Conservation (phyloP, 2,888 invertebrate species). For the Andrena fulva region DNA sequence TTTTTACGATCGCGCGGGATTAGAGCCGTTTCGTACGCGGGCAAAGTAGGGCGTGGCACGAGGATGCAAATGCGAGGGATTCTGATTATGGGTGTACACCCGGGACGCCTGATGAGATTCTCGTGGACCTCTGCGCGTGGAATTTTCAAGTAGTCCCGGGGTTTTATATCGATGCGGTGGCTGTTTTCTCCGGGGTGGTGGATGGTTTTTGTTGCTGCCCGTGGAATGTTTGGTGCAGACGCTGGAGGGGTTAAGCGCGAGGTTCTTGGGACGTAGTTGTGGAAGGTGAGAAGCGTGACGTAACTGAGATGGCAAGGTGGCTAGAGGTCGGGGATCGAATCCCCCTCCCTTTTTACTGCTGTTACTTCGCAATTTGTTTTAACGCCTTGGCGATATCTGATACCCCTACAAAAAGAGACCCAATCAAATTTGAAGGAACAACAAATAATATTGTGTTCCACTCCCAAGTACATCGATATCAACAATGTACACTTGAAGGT, state of each 20-base stretch:
- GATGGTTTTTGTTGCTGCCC: not conserved
- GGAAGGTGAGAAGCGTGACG: slow-evolving; percentile 5
- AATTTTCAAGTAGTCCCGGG: slow-evolving; percentile 14
- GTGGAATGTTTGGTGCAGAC: not conserved
- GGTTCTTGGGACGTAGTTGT: not conserved
- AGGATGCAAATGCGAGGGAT: slow-evolving; percentile 31
- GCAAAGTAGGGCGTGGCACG: slow-evolving; percentile 56
- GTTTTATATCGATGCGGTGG: not conserved
- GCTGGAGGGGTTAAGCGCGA: not conserved
- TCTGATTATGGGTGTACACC: not conserved
- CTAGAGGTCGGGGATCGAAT: not conserved
- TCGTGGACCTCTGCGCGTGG: slow-evolving; percentile 30
- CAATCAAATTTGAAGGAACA: not conserved
- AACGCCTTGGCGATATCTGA: not conserved
- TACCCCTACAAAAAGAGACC: not conserved
- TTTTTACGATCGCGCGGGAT: slow-evolving; percentile 29
- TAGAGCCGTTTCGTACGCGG: slow-evolving; percentile 19
- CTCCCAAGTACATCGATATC: too few relatives aligned
- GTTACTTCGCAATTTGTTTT: not conserved
- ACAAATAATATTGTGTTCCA: too few relatives aligned
- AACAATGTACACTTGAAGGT: not conserved
- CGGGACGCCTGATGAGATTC: not conserved
- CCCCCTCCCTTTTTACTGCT: too few relatives aligned
- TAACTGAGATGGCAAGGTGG: slow-evolving; percentile 12
- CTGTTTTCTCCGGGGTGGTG: not conserved